phyloP scores from a whole-genome alignment of 2,113 vertebrate species.

The Pachypanchax playfairii region DNA sequence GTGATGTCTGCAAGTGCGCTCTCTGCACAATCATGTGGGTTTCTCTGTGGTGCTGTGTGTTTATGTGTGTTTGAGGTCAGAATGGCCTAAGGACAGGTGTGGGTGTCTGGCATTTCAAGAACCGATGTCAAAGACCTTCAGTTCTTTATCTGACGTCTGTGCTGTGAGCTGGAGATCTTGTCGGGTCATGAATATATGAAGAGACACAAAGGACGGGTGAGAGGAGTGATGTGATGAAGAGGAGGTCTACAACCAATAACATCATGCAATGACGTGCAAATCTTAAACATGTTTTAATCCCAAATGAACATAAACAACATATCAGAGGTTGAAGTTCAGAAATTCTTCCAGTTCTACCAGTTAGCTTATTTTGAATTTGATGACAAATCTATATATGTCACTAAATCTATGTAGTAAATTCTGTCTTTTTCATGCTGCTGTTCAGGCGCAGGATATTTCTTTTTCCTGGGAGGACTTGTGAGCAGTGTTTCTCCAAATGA shows the following conservation, averaged over 20 bases:
- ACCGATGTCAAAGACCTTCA: conserved; percentile 51
- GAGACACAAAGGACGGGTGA: conserved; percentile 30
- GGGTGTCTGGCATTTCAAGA: conserved; percentile 59
- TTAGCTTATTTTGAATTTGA: too few species aligned
- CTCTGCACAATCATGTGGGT: conserved; percentile 19
- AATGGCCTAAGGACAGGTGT: conserved; percentile 51
- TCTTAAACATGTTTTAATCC: too few species aligned
- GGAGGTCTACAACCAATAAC: conserved; percentile 27
- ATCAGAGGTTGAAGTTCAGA: too few species aligned
- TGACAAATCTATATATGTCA: too few species aligned
- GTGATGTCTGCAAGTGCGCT: conserved; percentile 23
- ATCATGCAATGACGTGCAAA: too few species aligned
- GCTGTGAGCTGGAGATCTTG: conserved; percentile 18
- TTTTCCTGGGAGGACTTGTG: too few species aligned
- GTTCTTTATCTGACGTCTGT: conserved; percentile 27
- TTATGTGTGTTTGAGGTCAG: conserved; percentile 15
- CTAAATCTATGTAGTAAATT: too few species aligned
- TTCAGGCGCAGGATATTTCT: too few species aligned
- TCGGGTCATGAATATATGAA: conserved; percentile 46
- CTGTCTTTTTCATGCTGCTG: too few species aligned
- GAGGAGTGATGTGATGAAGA: conserved; percentile 9
- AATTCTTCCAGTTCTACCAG: too few species aligned
- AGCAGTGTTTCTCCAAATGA: too few species aligned
- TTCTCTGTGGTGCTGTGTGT: conserved; percentile 21
- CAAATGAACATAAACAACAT: too few species aligned